Conservation (phyloP, 1,140 invertebrate species). For the Theocolax elegans region DNA sequence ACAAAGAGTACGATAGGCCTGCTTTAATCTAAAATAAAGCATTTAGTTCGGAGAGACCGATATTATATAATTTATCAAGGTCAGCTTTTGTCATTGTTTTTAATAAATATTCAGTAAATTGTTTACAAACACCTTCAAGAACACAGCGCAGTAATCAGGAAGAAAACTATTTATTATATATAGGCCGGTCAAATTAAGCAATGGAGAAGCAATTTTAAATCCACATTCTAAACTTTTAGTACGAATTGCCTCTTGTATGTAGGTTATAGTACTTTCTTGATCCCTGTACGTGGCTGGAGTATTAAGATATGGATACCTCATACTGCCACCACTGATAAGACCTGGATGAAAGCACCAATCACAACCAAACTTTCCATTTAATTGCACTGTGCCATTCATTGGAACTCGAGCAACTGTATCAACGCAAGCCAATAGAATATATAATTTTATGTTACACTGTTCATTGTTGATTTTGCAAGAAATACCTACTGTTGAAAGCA, state of each 20-base stretch:
- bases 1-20: too few species aligned
- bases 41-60: too few species aligned
- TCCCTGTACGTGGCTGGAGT: neutral
- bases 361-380: constrained; percentile 2
- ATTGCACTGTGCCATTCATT: neutral
- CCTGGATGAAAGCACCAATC: constrained; percentile 1
- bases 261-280: neutral
- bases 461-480: constrained; percentile 12
- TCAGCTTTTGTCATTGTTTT: neutral
- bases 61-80: neutral
- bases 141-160: constrained; percentile 14
- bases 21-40: too few species aligned
- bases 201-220: neutral
- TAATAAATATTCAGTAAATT: constrained; percentile 5
- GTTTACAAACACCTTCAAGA: neutral
- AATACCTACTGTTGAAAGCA: neutral
- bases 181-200: neutral
- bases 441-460: neutral
- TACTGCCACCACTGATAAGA: neutral
- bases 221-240: constrained; percentile 5
- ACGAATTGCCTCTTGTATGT: neutral
- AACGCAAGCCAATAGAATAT: neutral
- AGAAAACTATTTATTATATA: neutral
- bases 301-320: neutral
- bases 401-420: neutral